These are phyloP conservation scores for Argyresthia goedartella DNA, from an alignment of 2,888 invertebrate genomes.

Conservation along the genomic window DNA sequence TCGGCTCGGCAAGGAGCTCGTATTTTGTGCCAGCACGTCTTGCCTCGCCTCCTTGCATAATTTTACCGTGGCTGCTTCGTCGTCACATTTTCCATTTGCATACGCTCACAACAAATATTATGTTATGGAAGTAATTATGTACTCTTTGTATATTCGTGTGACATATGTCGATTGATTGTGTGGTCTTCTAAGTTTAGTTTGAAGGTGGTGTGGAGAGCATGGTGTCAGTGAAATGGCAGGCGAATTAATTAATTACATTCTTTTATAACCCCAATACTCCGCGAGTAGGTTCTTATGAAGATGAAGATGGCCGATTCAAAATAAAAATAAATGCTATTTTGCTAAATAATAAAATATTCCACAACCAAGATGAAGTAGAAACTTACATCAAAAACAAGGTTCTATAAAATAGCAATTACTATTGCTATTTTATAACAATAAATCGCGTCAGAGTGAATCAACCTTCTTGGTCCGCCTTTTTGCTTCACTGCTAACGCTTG, in stretches of 20 bases:
- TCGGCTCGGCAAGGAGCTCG: not conserved
- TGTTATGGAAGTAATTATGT: constrained; percentile 16
- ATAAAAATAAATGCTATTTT: too few species aligned
- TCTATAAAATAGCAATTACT: not conserved
- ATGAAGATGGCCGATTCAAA: too few species aligned
- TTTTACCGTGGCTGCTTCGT: constrained; percentile 6
- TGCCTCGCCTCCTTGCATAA: constrained; percentile 16
- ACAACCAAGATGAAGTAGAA: too few species aligned
- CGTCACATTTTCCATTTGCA: constrained; percentile 19
- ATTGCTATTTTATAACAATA: not conserved
- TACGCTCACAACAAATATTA: constrained; percentile 20
- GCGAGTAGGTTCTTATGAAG: too few species aligned
- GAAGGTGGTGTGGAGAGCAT: not conserved
- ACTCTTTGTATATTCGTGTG: not conserved
- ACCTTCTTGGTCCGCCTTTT: not conserved
- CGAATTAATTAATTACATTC: too few species aligned
- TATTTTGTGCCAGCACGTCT: constrained; percentile 5
- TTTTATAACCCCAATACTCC: too few species aligned
- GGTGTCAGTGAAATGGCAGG: too few species aligned
- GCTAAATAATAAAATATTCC: too few species aligned
- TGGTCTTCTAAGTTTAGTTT: not conserved
- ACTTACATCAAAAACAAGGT: not conserved
- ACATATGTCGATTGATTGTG: not conserved
- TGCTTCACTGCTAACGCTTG: not conserved
- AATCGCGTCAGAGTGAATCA: not conserved